Conservation (phyloP, 1,140 invertebrate species). For the Neelides sp. region DNA sequence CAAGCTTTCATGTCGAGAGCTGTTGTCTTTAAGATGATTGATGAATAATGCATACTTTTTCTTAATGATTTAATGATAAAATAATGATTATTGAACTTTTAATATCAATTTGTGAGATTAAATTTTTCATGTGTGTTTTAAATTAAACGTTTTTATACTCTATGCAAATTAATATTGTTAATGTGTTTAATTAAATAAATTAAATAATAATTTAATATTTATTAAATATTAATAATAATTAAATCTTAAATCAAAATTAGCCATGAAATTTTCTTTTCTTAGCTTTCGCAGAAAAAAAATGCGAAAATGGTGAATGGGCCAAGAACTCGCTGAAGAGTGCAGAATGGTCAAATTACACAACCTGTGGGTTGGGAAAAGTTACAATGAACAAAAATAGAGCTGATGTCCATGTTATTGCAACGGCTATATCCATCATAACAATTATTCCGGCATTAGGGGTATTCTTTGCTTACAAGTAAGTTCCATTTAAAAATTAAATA, state of each 20-base stretch:
- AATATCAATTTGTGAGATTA: too few relatives aligned
- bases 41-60: too few relatives aligned
- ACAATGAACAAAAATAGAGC: slow-evolving; percentile 30
- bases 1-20: too few relatives aligned
- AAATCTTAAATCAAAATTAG: too few relatives aligned
- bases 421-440: slow-evolving; percentile 36
- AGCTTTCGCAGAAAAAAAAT: slow-evolving; percentile 35
- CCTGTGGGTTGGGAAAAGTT: slow-evolving; percentile 32
- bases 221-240: background rate
- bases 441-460: slow-evolving; percentile 39
- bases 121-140: too few relatives aligned
- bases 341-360: slow-evolving; percentile 39
- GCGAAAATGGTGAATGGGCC: slow-evolving; percentile 35
- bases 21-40: too few relatives aligned
- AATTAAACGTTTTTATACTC: too few relatives aligned
- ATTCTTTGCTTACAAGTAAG: slow-evolving; percentile 39
- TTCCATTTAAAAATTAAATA: background rate
- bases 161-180: too few relatives aligned
- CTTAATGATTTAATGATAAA: too few relatives aligned
- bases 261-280: slow-evolving; percentile 12
- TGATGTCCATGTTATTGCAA: slow-evolving; percentile 35
- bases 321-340: slow-evolving; percentile 7
- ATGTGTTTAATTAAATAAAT: background rate
- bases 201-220: background rate
- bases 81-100: too few relatives aligned